A percentile compares a stretch with the other conserved stretches of the same genome.
Conservation (phyloP, 2,888 invertebrate species). For the Camponotus fellah region DNA sequence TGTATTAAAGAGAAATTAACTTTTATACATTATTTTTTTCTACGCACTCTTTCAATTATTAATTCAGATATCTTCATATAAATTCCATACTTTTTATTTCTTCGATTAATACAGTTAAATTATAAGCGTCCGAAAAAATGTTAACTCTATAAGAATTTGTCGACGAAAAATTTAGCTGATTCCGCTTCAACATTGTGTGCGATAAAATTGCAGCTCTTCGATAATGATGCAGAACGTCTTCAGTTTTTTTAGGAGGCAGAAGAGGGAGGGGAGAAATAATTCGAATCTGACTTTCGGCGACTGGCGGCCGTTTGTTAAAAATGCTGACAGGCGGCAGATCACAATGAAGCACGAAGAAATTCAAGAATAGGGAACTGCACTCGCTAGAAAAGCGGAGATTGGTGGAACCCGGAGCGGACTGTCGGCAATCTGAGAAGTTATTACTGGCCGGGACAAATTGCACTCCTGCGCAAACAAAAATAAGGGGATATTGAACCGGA, state of each 20-base stretch:
- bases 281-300: constrained; percentile 42
- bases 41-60: background rate
- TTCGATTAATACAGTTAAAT: background rate
- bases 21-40: background rate
- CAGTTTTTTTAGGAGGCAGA: constrained; percentile 20
- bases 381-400: constrained; percentile 44
- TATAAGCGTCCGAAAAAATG: background rate
- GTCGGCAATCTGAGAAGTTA: constrained; percentile 54
- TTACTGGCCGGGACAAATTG: constrained; percentile 46
- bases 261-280: constrained; percentile 23
- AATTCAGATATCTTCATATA: background rate
- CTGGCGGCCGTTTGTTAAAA: constrained; percentile 52
- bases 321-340: constrained; percentile 44
- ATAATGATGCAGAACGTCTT: constrained; percentile 48
- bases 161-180: constrained; percentile 1
- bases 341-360: constrained; percentile 58
- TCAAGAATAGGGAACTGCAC: constrained; percentile 53
- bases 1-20: background rate
- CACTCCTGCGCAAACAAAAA: constrained; percentile 51
- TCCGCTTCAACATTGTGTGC: constrained; percentile 5
- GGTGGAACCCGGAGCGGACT: constrained; percentile 37
- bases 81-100: background rate
- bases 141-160: background rate
- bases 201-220: constrained; percentile 6
- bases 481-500: constrained; percentile 48